Percentiles rank a stretch among this genome's conserved stretches.
These are phyloP conservation scores for Ammospiza caudacuta DNA, from an alignment of 2,113 vertebrate species.

Conservation along the genomic window DNA sequence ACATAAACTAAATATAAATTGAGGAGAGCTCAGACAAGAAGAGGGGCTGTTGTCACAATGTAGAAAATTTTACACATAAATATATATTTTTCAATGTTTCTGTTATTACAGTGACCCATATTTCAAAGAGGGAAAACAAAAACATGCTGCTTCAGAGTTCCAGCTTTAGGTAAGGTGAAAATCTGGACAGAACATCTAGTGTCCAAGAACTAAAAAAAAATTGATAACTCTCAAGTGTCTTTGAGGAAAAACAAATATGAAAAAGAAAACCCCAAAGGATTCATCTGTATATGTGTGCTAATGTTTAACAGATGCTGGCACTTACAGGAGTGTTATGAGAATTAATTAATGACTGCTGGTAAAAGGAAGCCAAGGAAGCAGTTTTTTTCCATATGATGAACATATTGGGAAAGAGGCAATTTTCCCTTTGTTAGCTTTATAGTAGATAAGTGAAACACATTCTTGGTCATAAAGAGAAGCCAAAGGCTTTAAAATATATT, in stretches of 20 bases:
- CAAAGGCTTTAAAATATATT: background rate
- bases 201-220: background rate
- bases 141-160: background rate
- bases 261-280: constrained; percentile 20
- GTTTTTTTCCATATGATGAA: background rate
- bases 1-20: background rate
- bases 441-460: background rate
- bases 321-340: constrained; percentile 13
- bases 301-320: constrained; percentile 43
- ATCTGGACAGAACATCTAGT: background rate
- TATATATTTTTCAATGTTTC: background rate
- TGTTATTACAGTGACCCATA: background rate
- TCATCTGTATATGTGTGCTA: background rate
- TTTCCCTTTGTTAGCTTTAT: background rate
- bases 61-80: background rate
- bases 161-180: background rate
- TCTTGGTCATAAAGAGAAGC: background rate
- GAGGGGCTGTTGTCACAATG: accelerated
- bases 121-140: background rate
- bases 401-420: background rate
- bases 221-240: background rate
- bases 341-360: constrained; percentile 28
- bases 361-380: background rate
- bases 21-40: background rate
- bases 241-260: background rate